Evolutionary conservation across 2,113 vertebrate genomes (phyloP).

Genomic region (Catharus fuscescens): DNA sequence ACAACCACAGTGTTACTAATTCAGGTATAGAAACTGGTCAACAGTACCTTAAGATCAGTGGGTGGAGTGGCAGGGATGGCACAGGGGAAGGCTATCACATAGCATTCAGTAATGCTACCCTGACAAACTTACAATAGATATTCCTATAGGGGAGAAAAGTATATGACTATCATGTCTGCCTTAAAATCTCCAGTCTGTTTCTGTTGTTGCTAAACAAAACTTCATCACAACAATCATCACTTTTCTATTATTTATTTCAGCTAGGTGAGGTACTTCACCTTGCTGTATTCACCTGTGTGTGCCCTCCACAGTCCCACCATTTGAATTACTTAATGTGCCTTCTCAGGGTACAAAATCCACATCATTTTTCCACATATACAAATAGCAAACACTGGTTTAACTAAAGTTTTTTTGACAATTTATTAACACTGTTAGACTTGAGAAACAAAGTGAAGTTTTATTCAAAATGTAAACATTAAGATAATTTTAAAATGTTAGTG

Average conservation of each 20-base stretch:
- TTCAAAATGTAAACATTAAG: constrained; percentile 14
- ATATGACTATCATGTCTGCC: neutral
- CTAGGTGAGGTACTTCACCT: neutral
- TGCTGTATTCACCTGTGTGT: neutral
- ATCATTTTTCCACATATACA: neutral
- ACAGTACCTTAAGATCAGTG: neutral
- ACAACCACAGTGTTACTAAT: neutral
- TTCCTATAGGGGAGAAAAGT: neutral
- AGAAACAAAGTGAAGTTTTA: constrained; percentile 30
- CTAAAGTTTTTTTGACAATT: neutral
- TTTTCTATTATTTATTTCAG: neutral
- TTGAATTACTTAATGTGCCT: neutral
- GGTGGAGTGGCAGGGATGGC: neutral
- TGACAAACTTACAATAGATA: neutral
- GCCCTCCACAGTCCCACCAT: neutral
- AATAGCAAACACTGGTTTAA: neutral
- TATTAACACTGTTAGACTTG: neutral
- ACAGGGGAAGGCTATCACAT: neutral
- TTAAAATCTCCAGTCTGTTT: neutral
- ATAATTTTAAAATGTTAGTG: constrained; percentile 9
- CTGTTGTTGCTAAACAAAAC: neutral
- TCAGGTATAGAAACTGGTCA: neutral
- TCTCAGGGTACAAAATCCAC: neutral
- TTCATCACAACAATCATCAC: neutral
- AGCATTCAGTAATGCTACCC: neutral